Evolutionary conservation across 1,140 invertebrate genomes (phyloP), one percentile per base, ranked within the genome.

Genomic region (Phymastichus coffea): DNA sequence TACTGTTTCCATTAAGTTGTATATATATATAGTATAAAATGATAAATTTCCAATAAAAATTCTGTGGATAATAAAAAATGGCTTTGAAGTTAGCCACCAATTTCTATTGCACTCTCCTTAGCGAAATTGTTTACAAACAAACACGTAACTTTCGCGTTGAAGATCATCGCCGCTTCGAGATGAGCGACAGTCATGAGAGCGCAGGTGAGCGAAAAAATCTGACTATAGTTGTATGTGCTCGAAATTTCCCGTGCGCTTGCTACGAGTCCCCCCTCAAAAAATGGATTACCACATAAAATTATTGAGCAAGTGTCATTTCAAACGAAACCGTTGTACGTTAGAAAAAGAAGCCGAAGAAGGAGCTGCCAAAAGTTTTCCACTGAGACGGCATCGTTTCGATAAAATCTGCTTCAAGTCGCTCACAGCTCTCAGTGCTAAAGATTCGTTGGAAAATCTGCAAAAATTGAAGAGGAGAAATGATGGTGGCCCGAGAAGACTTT

Each of bases 1-100:
- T 73, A 74, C 48, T 68, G 64, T 68, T 57, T 67, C 69, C 59
- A 65, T 61, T 71, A 73, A 67, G 70, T 65, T 76, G 74, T 76
- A 76, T 70, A 76, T 74, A 76, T n/a, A n/a, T n/a, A n/a, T n/a
- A n/a, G n/a, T n/a, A n/a, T n/a, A n/a, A n/a, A n/a, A 63, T 58
- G 63, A 63, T 63, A 19, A 61, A 57, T 58, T 62, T 57, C 57
- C 35, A 69, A 64, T 69, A 67, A 67, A 67, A 46, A n/a, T n/a
- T 58, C 47, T 62, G 61, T 65, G 57, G 53, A 63, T 38, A 64
- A 40, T 57, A 62, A 57, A 53, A 10, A 1, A 10, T 10, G 10
- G 37, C 17, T 43, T 4, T 44, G 56, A 58, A 58, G 47, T 58
- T 51, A 22, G 26, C 15, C 17, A n/a, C 28, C 12, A 33, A 17